Base-by-base conservation (phyloP, 30 jellyfish, hydroid and myxozoan genomes). In the Morbakka virulenta region DNA sequence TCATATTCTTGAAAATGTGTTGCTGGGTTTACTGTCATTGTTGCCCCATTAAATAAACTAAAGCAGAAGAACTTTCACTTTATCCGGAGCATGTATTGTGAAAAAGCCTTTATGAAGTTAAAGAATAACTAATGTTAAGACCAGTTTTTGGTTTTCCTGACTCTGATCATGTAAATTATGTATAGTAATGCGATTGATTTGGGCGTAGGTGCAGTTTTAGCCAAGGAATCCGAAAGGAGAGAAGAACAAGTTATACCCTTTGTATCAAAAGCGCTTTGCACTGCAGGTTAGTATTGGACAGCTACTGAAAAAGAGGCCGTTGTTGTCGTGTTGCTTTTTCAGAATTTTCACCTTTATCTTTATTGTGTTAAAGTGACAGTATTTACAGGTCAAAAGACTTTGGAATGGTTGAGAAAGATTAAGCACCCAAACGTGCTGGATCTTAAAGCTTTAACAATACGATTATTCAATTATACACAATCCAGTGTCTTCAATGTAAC, bases 341-440 rank as follows among this genome's bases (percentile, higher is more conserved):
- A 64, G n/a, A 33, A 66, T 77, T 77, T 66, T 68, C 88, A 36
- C 26, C 52, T 72, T n/a, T 77, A 77, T 29, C 24, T 76, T 13
- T 63, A 27, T 32, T 73, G 87, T 3, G 14, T 21, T 20, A 17
- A 32, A 57, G 35, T 76, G 31, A 29, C n/a, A 13, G 74, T 76
- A 24, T 32, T 2, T n/a, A 76, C 75, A n/a, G 87, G 64, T 28
- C 87, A 76, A 26, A 3, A 23, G 35, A 49, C 87, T 11, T 64
- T 76, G 12, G 28, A 21, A 25, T 76, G 88, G 88, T 32, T 76
- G 75, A 47, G 50, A 20, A 31, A 49, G 6, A 29, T 68, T 6
- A 68, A 68, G 30, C 24, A 22, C 21, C 77, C 25, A 41, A 48
- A 52, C 83, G 6, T 13, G 80, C 12, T 67, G 80, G 80, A 4